Conservation (phyloP, 2,888 invertebrate genomes). For the Macropis europaea region DNA sequence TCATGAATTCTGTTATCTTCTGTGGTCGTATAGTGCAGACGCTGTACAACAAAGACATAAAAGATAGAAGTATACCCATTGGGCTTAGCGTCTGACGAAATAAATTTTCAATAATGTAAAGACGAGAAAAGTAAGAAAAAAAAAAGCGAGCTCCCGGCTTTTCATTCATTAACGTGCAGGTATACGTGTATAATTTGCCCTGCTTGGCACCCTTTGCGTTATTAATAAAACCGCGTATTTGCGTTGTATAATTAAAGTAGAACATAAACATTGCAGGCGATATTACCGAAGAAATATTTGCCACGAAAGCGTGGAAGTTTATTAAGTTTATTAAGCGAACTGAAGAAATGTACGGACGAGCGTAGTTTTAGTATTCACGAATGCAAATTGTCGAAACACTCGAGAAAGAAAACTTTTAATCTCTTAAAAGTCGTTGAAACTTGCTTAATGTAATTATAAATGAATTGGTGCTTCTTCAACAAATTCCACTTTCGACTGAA, state of each 20-base stretch:
- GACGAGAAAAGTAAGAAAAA: neutral
- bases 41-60: neutral
- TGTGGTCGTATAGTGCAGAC: too few species aligned
- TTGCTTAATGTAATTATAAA: neutral
- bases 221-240: conserved; percentile 15
- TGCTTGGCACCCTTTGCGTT: neutral
- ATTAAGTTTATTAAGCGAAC: neutral
- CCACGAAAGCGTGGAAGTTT: neutral
- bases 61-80: neutral
- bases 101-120: conserved; percentile 6
- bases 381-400: neutral
- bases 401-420: neutral
- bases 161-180: conserved; percentile 18
- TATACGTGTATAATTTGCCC: neutral
- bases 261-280: conserved; percentile 14
- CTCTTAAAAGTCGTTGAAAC: neutral
- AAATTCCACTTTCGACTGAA: too few species aligned
- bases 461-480: too few species aligned
- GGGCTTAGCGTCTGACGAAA: neutral
- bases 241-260: conserved; percentile 12
- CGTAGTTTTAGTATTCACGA: neutral
- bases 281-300: neutral
- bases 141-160: neutral
- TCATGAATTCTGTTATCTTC: too few species aligned
- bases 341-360: neutral